Base-by-base conservation (phyloP, 2,797 vertebrate genomes). In the Phalloptychus januarius region DNA sequence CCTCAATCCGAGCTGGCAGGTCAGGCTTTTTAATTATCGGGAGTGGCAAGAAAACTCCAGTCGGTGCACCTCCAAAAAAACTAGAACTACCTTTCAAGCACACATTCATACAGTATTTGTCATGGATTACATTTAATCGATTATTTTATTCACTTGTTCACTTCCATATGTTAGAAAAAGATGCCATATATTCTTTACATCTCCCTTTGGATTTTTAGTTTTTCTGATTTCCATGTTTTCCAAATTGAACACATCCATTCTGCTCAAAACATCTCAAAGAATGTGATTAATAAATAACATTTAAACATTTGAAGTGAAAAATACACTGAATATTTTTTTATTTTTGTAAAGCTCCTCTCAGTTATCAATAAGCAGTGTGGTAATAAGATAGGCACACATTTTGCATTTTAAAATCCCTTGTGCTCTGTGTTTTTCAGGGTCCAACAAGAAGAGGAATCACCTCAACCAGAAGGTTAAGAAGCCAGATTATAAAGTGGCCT, bases 401-500 rank as follows among this genome's bases (percentile, higher is more conserved):
- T 13, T 31, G 5, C 15, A 58, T 58, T 2, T 2, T 36, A 63
- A 63, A 61, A 77, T 7, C 4, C 75, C 31, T 48, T 78, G 65
- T 79, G 69, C 31, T 84, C 2, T 90, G 1, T 88, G 25, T 83
- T 81, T 88, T 65, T 50, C 85, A 96, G 95, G 96, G 83, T 95
- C 95, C 81, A 97, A 95, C 90, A 97, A 96, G 92, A 97, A 96
- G 93, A 96, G 96, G 80, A 97, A 99, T 87, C 95, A 97, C 86
- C 95, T 95, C 79, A 96, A 97, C 81, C 96, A 97, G 88, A 95
- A 92, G 46, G 94, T 98, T 75, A 99, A 99, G 94, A 92, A 90
- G 79, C 97, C 98, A 0, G 98, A 99, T 92, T 98, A 96, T 93
- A 99, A 99, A 95, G 96, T 99, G 0, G 98, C 98, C 36, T 99